These are phyloP conservation scores for Hirudinaria manillensis DNA, from an alignment of 2,888 invertebrate species.

Conservation along the genomic window DNA sequence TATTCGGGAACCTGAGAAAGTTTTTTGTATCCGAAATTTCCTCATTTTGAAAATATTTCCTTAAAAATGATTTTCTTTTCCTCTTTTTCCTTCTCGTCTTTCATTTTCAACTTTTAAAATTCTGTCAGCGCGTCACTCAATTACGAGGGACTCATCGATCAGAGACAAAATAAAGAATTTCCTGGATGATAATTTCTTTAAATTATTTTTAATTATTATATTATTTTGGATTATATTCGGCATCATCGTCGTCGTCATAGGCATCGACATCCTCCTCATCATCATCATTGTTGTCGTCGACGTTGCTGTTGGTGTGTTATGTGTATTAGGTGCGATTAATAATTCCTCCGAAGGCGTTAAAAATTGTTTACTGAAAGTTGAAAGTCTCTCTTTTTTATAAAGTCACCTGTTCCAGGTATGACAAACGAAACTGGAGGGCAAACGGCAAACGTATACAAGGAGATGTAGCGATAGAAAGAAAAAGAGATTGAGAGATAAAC, in stretches of 20 bases:
- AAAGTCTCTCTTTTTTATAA: too few species aligned
- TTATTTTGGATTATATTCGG: not conserved
- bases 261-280: not conserved
- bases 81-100: not conserved
- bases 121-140: not conserved
- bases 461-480: not conserved
- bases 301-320: too few species aligned
- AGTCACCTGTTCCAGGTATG: too few species aligned
- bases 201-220: not conserved
- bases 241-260: not conserved
- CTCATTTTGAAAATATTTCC: too few species aligned
- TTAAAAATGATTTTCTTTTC: too few species aligned
- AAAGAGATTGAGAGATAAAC: not conserved
- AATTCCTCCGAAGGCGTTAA: too few species aligned
- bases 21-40: too few species aligned
- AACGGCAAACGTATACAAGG: not conserved
- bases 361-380: too few species aligned
- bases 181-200: not conserved
- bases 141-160: not conserved
- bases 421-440: not conserved
- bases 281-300: not conserved
- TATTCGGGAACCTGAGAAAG: too few species aligned
- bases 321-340: too few species aligned
- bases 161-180: not conserved
- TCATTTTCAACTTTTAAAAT: not conserved